Conservation (phyloP, 2,888 invertebrate species). For the Callosobruchus maculatus region DNA sequence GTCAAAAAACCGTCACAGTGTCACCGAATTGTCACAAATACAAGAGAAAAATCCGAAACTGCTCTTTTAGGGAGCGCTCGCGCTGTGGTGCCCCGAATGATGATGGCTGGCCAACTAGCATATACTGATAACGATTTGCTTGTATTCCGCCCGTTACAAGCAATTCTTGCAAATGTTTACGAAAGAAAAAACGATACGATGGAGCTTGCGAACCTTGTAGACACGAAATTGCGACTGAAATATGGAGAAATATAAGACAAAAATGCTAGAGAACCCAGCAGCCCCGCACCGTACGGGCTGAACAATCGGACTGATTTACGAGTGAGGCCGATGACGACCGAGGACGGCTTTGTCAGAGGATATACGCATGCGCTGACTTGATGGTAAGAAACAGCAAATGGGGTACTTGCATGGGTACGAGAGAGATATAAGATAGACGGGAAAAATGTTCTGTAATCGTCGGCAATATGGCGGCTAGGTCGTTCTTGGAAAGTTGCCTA, state of each 20-base stretch:
- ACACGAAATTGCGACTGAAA: not conserved
- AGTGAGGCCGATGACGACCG: not conserved
- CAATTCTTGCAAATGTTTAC: not conserved
- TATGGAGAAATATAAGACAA: not conserved
- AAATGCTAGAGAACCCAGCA: not conserved
- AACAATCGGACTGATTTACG: not conserved
- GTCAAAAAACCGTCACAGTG: not conserved
- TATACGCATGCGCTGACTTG: constrained; percentile 12
- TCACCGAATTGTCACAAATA: not conserved
- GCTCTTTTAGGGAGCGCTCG: not conserved
- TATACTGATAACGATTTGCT: not conserved
- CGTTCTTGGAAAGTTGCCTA: constrained; percentile 31
- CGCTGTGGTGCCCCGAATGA: not conserved
- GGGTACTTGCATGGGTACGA: constrained; percentile 1
- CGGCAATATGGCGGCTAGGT: constrained; percentile 18
- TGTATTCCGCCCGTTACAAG: not conserved
- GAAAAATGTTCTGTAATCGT: constrained; percentile 30
- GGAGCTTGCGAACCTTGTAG: not conserved
- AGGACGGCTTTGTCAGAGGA: not conserved
- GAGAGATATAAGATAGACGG: constrained; percentile 14
- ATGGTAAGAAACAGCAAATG: constrained; percentile 7
- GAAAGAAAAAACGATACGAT: not conserved
- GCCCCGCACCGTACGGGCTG: not conserved
- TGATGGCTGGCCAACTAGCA: not conserved
- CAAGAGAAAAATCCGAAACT: not conserved